Base-by-base conservation (phyloP, 2,113 vertebrate genomes). In the Rhea pennata region DNA sequence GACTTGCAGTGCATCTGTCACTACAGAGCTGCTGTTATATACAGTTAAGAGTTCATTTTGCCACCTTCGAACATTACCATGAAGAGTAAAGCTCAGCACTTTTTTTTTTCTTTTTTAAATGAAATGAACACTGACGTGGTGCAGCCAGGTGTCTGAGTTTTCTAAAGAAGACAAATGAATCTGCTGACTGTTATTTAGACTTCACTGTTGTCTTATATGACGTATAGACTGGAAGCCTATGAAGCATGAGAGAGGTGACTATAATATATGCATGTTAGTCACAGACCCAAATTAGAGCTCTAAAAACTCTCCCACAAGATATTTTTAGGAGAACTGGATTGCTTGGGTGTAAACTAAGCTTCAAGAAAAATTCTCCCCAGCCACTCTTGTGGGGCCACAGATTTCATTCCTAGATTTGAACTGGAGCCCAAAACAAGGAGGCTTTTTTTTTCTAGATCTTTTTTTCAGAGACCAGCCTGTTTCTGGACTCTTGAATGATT, bases 131-230 rank as follows among this genome's bases (percentile, higher is more conserved):
- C 40, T 72, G 80, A 54, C 53, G 12, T 27, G 21, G 53, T 70
- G 73, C 36, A 84, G 26, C 29, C 84, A 88, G 48, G 48, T 92
- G 78, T 81, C 56, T 9, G 8, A 21, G n/a, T 33, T 87, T 90
- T 62, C 74, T 91, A 39, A 85, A 70, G 86, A 42, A 87, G 84
- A 74, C 21, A 91, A 95, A 93, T 73, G 66, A 84, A 88, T 81
- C 48, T 84, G 36, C 5, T 50, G 53, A n/a, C 54, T 84, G 29
- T 79, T 78, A 61, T 79, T 93, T 71, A 65, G 66, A 19, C 33
- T 95, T 87, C 39, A 10, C 10, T 36, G 46, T 54, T 94, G 70
- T 58, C 36, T 44, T 73, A 0, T 71, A 9, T 51, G 71, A 46
- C 31, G 16, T 59, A 53, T 5, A 24, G 72, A 17, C 26, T n/a